Base-by-base conservation (phyloP, 2,797 vertebrate genomes). In the Enteromius afrohamiltoni region DNA sequence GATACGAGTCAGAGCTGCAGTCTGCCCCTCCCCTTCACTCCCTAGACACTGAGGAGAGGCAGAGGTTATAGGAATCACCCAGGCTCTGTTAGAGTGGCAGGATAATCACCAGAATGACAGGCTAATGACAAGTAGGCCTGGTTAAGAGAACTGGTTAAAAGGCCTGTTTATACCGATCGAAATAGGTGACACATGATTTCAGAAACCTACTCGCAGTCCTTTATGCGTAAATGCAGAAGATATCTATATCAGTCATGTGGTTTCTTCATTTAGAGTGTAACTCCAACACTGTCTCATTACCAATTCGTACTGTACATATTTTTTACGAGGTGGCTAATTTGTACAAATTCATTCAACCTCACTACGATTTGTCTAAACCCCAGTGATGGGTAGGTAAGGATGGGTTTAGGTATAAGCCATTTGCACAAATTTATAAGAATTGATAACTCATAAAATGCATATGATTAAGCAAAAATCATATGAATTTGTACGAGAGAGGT, bases 51-150 rank as follows among this genome's bases (percentile, higher is more conserved):
- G 71, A 51, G 89, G 86, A 0, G 14, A 92, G 89, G 89, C 90
- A 92, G 90, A 94, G 93, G 93, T 92, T 89, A 92, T 88, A 89
- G 86, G 84, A 83, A 26, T 2, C 1, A 16, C 89, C 83, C 83
- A 90, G 91, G 85, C 87, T 86, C 83, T 86, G 85, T 49, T 85
- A 87, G 53, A 55, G 77, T 87, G 86, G 58, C 69, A 60, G 84
- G 70, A 77, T 89, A 91, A 90, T 88, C 87, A 87, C 75, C 90
- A 88, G 77, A 67, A 42, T 77, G 87, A n/a, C 78, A 81, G 86
- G 89, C 60, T 31, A 86, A 86, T 34, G 81, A 76, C 92, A 83
- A 42, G 74, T 86, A 87, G 87, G 90, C 87, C 87, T 76, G 4
- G 83, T 91, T 79, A 87, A 69, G 86, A 89, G 55, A 29, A 73